phyloP scores from a whole-genome alignment of 2,888 invertebrate species.

The Caenorhabditis zanzibari region DNA sequence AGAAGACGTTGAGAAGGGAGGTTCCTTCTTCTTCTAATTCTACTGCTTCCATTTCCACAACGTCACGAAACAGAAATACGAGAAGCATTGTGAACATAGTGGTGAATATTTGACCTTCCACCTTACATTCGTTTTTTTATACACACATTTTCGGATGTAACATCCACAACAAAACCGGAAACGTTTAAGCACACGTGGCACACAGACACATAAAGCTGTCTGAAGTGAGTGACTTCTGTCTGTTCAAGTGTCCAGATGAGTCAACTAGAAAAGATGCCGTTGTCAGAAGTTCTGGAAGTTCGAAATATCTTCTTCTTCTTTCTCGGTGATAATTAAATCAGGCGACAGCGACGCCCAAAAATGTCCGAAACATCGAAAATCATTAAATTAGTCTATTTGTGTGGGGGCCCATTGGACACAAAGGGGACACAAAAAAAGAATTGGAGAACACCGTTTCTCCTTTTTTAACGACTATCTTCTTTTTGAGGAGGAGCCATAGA shows the following conservation, averaged over 20 bases:
- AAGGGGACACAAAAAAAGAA: slow-evolving; percentile 26
- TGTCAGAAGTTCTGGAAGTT: slow-evolving; percentile 37
- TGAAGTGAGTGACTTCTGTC: slow-evolving; percentile 18
- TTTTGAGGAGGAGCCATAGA: slow-evolving; percentile 35
- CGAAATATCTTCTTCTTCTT: neutral
- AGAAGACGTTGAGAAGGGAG: neutral
- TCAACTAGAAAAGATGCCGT: slow-evolving; percentile 35
- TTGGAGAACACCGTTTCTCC: slow-evolving; percentile 19
- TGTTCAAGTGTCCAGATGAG: slow-evolving; percentile 36
- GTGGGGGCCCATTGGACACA: neutral
- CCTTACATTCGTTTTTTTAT: slow-evolving; percentile 35
- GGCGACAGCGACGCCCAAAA: slow-evolving; percentile 40
- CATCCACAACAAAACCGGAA: slow-evolving; percentile 43
- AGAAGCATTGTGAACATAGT: slow-evolving; percentile 45
- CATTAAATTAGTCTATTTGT: slow-evolving; percentile 53
- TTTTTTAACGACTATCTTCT: slow-evolving; percentile 22
- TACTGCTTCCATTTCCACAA: slow-evolving; percentile 4
- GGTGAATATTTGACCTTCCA: slow-evolving; percentile 32
- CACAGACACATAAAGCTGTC: slow-evolving; percentile 5
- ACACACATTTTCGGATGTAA: slow-evolving; percentile 44
- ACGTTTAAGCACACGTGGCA: slow-evolving; percentile 29
- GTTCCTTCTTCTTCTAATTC: neutral
- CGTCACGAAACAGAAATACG: slow-evolving; percentile 48
- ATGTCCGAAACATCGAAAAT: slow-evolving; percentile 60
- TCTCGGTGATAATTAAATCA: slow-evolving; percentile 52